These are phyloP conservation scores for Acanthisitta chloris DNA, from an alignment of 2,113 vertebrate species.

Conservation along the genomic window DNA sequence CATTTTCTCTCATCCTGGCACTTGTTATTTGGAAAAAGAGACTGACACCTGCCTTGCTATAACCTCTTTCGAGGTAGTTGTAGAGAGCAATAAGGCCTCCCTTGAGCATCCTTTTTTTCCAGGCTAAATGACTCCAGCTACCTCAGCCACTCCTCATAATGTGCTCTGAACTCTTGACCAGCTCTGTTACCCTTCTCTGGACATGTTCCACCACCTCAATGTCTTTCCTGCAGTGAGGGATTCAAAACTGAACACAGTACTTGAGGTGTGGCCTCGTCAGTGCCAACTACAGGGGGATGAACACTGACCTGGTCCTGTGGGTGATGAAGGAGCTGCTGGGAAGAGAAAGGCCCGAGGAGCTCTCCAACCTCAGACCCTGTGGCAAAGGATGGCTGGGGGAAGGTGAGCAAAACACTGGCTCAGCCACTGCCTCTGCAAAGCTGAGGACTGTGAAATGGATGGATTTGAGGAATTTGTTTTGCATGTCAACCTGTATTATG, in stretches of 20 bases:
- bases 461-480: not conserved
- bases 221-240: not conserved
- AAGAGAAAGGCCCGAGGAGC: not conserved
- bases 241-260: not conserved
- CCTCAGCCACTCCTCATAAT: not conserved
- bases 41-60: fast-evolving
- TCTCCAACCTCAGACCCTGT: fast-evolving
- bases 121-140: not conserved
- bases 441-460: not conserved
- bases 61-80: fast-evolving
- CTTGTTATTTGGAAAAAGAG: not conserved
- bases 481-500: not conserved
- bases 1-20: not conserved
- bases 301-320: not conserved
- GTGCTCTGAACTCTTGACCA: not conserved
- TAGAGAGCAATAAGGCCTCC: fast-evolving
- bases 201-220: not conserved
- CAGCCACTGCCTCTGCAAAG: not conserved
- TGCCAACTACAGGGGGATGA: not conserved
- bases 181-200: not conserved
- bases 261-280: not conserved
- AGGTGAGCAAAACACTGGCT: fast-evolving
- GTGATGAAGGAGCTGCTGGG: not conserved
- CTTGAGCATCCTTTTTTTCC: not conserved
- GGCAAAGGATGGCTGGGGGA: fast-evolving